Evolutionary conservation across 2,113 vertebrate species (phyloP).

Genomic region (Zingel zingel): DNA sequence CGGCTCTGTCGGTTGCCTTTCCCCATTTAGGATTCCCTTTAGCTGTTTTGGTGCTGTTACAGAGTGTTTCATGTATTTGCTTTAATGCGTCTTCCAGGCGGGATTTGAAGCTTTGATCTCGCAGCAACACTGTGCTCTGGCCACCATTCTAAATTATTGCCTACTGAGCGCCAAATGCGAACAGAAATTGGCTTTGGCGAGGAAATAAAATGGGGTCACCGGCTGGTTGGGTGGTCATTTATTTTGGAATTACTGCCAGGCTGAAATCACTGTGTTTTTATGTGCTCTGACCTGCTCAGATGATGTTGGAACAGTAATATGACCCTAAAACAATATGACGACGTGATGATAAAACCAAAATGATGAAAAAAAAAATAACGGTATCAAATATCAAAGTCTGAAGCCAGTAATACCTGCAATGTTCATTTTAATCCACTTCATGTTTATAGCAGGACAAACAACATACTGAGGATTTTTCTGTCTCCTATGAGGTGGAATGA

Average conservation of each 20-base stretch:
- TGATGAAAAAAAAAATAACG: background rate
- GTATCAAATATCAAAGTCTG: background rate
- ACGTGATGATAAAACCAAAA: background rate
- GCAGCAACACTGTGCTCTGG: constrained; percentile 32
- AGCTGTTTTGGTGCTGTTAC: constrained; percentile 24
- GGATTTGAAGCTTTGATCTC: constrained; percentile 53
- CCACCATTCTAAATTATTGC: constrained; percentile 36
- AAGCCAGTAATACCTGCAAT: background rate
- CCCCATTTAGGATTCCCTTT: constrained; percentile 5
- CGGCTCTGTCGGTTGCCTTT: background rate
- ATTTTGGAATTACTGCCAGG: constrained; percentile 41
- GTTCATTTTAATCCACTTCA: background rate
- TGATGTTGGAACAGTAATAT: constrained; percentile 1
- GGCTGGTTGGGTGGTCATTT: constrained; percentile 44
- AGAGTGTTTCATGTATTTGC: constrained; percentile 35
- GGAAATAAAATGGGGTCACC: constrained; percentile 54
- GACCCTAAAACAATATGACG: background rate
- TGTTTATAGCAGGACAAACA: constrained; percentile 4
- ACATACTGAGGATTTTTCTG: background rate
- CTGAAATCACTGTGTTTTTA: constrained; percentile 37
- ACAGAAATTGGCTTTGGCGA: constrained; percentile 49
- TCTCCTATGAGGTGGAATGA: background rate
- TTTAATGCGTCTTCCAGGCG: constrained; percentile 56
- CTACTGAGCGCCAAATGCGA: constrained; percentile 18
- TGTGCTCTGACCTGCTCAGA: constrained; percentile 30